phyloP scores from a whole-genome alignment of 1,140 invertebrate species.

The Drosophila kanapiae region DNA sequence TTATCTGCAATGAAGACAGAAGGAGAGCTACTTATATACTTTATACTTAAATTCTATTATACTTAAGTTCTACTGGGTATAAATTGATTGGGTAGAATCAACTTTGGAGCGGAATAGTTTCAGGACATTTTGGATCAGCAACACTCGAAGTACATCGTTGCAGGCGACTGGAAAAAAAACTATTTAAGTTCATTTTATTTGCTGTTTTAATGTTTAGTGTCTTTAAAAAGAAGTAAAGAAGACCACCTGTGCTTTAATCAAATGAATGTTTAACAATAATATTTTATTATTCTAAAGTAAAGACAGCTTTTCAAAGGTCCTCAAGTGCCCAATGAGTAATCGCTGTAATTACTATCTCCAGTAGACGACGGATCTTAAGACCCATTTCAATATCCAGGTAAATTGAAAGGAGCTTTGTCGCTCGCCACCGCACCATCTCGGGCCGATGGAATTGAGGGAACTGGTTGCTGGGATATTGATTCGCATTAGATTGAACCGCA shows the following conservation, averaged over 20 bases:
- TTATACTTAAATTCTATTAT: too few relatives aligned
- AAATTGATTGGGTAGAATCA: too few relatives aligned
- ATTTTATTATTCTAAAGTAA: not conserved
- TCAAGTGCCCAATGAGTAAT: slow-evolving; percentile 11
- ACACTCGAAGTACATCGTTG: too few relatives aligned
- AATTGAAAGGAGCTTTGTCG: slow-evolving; percentile 29
- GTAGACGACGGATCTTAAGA: not conserved
- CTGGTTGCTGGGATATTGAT: slow-evolving; percentile 25
- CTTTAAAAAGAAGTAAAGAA: not conserved
- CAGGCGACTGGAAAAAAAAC: too few relatives aligned
- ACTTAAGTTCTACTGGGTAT: too few relatives aligned
- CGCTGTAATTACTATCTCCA: not conserved
- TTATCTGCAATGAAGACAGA: too few relatives aligned
- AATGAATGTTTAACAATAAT: too few relatives aligned
- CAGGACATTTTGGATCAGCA: too few relatives aligned
- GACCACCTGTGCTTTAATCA: not conserved
- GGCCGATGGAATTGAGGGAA: not conserved
- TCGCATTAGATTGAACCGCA: slow-evolving; percentile 24
- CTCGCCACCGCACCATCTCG: not conserved
- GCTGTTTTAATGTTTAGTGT: too few relatives aligned
- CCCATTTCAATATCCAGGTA: not conserved
- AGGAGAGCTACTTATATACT: too few relatives aligned
- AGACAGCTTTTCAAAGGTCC: not conserved
- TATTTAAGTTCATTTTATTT: too few relatives aligned
- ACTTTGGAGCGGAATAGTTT: too few relatives aligned